Conservation (phyloP, 2,888 invertebrate genomes). For the Brachylomia viminalis region DNA sequence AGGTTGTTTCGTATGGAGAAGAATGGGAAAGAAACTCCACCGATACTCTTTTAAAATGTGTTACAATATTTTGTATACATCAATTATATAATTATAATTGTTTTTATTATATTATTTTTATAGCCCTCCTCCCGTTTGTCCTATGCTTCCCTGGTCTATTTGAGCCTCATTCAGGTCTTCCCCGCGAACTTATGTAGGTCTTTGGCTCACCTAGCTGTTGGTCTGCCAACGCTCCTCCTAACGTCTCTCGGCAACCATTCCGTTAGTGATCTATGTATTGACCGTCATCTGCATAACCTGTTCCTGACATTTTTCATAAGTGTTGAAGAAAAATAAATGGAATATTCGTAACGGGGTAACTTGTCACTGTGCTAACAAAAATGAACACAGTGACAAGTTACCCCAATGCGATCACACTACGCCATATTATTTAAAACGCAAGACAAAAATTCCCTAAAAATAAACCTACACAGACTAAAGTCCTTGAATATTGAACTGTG, state of each 20-base stretch:
- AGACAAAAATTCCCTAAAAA: neutral
- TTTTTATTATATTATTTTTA: too few relatives aligned
- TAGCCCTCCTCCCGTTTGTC: neutral
- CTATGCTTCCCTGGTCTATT: neutral
- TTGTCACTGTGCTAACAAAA: neutral
- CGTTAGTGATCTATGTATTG: neutral
- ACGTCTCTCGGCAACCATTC: neutral
- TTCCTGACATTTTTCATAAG: neutral
- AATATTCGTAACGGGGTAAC: neutral
- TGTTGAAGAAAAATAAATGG: neutral
- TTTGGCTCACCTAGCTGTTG: neutral
- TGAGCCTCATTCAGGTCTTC: neutral
- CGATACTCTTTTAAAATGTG: too few relatives aligned
- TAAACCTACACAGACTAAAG: neutral
- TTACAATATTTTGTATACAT: too few relatives aligned
- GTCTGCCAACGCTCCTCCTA: neutral
- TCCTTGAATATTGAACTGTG: neutral
- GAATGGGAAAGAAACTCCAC: too few relatives aligned
- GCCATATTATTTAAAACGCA: neutral
- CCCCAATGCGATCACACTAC: neutral
- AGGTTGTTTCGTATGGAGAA: too few relatives aligned
- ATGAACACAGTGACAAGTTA: neutral
- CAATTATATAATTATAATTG: too few relatives aligned
- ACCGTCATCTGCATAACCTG: neutral
- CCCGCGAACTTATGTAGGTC: too few relatives aligned